Percentiles rank a stretch among this genome's conserved stretches.
These are phyloP conservation scores for Agelaius phoeniceus DNA, from an alignment of 2,113 vertebrate species.

Conservation along the genomic window DNA sequence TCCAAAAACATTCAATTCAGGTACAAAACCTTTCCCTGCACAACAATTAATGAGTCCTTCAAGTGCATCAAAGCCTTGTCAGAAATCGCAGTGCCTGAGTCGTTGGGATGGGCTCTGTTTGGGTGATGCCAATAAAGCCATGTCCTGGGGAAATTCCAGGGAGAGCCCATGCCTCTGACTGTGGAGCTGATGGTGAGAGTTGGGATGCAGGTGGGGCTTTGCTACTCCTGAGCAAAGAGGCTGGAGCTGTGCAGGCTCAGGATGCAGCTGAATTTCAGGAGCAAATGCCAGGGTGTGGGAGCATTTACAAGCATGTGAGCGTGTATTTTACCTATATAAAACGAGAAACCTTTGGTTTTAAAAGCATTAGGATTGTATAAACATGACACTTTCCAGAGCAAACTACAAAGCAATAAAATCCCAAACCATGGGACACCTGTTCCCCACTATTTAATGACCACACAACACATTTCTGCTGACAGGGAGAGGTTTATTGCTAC, in stretches of 20 bases:
- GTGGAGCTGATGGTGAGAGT: fast-evolving
- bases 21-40: neutral
- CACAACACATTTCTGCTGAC: neutral
- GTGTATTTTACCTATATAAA: neutral
- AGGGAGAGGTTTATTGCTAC: neutral
- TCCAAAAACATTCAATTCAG: fast-evolving
- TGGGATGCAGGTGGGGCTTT: fast-evolving
- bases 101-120: fast-evolving
- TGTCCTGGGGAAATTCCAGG: neutral
- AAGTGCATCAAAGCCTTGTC: neutral
- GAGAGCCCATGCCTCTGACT: neutral
- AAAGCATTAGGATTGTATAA: neutral
- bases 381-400: neutral
- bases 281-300: neutral
- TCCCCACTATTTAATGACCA: neutral
- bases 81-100: fast-evolving
- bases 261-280: neutral
- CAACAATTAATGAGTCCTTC: neutral
- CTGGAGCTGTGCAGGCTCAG: neutral
- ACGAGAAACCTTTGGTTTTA: neutral
- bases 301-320: neutral
- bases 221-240: neutral
- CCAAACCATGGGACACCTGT: neutral
- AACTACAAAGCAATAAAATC: slow-evolving; percentile 1
- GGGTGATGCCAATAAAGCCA: neutral